Conservation (phyloP, 2,888 invertebrate species). For the Parascotia fuliginaria region DNA sequence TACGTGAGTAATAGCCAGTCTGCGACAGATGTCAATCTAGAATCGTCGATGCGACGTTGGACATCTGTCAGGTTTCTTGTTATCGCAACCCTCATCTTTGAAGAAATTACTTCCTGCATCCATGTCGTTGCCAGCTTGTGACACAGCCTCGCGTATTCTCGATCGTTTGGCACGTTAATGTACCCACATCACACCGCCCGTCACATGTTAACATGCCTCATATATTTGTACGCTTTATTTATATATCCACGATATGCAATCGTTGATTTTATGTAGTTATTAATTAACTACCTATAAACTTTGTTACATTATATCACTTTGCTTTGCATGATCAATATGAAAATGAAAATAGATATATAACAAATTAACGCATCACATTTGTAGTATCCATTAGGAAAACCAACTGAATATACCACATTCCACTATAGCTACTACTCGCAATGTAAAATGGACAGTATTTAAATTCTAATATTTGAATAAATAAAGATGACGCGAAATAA, state of each 20-base stretch:
- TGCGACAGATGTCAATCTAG: conserved; percentile 67
- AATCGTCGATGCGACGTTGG: conserved; percentile 55
- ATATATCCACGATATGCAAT: conserved; percentile 2
- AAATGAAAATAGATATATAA: background rate
- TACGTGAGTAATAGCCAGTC: conserved; percentile 26
- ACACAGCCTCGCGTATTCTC: conserved; percentile 55
- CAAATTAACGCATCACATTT: background rate
- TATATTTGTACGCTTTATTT: conserved; percentile 27
- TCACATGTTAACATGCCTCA: conserved; percentile 36
- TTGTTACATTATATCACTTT: background rate
- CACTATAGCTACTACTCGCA: conserved; percentile 21
- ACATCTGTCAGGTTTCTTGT: conserved; percentile 71
- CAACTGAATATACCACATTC: conserved; percentile 4
- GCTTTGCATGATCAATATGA: background rate
- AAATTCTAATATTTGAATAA: conserved; percentile 38
- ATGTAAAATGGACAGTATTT: conserved; percentile 28
- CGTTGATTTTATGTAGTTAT: background rate
- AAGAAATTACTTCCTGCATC: conserved; percentile 71
- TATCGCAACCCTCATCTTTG: conserved; percentile 75
- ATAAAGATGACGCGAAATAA: conserved; percentile 35
- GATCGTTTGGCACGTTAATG: conserved; percentile 53
- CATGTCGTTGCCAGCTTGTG: conserved; percentile 60
- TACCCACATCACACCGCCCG: conserved; percentile 49
- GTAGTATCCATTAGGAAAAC: conserved; percentile 16
- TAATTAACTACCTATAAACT: background rate